Percentiles rank a stretch among this genome's conserved stretches.
These are phyloP conservation scores for Scolopax rusticola DNA, from an alignment of 2,797 vertebrate species.

Conservation along the genomic window DNA sequence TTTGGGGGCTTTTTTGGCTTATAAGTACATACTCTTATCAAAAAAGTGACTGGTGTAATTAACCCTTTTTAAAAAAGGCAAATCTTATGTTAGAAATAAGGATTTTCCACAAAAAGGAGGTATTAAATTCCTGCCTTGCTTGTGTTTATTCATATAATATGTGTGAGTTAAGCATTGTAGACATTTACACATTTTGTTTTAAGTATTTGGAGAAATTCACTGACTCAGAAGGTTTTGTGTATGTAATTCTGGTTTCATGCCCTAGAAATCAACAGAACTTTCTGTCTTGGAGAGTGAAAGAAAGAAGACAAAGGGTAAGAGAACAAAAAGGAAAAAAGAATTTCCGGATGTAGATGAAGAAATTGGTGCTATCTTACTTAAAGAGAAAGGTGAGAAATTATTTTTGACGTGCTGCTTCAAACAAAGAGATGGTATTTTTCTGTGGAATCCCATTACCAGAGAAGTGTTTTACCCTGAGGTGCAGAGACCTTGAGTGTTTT, in stretches of 20 bases:
- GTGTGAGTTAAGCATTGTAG: not conserved
- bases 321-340: conserved; percentile 75
- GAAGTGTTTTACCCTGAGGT: not conserved
- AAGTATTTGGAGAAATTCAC: not conserved
- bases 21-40: not conserved
- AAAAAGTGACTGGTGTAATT: not conserved
- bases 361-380: conserved; percentile 66
- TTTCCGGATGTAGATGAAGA: conserved; percentile 73
- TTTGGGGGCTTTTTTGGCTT: not conserved
- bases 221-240: not conserved
- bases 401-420: not conserved
- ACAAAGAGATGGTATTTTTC: not conserved
- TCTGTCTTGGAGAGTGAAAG: conserved; percentile 81
- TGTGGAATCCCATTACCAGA: not conserved
- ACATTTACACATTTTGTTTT: not conserved
- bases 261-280: conserved; percentile 76
- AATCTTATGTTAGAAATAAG: not conserved
- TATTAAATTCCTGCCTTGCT: not conserved
- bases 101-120: not conserved
- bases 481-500: not conserved
- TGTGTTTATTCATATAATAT: not conserved
- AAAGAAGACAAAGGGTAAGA: conserved; percentile 79
- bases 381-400: conserved; percentile 81
- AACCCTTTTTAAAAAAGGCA: not conserved
- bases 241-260: conserved; percentile 7